Conservation (phyloP, 2,797 vertebrate genomes). For the Silurus aristotelis region DNA sequence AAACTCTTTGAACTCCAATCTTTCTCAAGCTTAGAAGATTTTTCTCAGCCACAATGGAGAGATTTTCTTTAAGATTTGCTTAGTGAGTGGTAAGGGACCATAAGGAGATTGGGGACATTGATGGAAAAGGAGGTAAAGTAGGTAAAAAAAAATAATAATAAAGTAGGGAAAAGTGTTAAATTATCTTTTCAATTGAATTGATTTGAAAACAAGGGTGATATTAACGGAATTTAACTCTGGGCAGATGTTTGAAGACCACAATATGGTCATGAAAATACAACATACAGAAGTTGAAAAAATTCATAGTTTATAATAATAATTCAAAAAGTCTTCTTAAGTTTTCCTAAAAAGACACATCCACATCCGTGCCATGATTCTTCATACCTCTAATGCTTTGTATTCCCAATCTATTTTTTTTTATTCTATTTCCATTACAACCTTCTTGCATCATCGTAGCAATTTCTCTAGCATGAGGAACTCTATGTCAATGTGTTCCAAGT, state of each 20-base stretch:
- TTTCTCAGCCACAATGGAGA: neutral
- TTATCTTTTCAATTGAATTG: neutral
- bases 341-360: neutral
- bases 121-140: neutral
- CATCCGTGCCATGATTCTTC: neutral
- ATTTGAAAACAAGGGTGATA: neutral
- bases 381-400: neutral
- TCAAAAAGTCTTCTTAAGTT: neutral
- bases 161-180: neutral
- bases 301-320: too few species aligned
- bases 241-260: neutral
- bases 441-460: neutral
- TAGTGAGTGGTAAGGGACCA: neutral
- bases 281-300: too few species aligned
- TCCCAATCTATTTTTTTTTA: too few species aligned
- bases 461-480: neutral
- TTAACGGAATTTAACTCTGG: neutral
- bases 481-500: neutral
- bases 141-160: too few species aligned
- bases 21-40: neutral
- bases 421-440: too few species aligned
- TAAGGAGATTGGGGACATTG: neutral
- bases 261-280: neutral
- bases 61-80: conserved; percentile 8
- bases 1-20: conserved; percentile 19